phyloP scores from a whole-genome alignment of 1,140 invertebrate species.

The Geopemphigus sp. region DNA sequence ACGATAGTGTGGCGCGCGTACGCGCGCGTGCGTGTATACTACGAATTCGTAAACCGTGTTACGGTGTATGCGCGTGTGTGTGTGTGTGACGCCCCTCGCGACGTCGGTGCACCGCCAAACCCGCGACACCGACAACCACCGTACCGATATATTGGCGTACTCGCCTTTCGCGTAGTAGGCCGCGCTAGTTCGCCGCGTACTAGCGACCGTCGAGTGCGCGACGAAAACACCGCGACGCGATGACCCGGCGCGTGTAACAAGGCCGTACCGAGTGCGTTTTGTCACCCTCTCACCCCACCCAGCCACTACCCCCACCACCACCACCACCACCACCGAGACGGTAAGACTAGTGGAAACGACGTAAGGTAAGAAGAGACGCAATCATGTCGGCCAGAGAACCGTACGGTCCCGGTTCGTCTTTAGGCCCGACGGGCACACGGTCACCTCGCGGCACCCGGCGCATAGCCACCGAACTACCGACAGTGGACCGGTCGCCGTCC shows the following conservation, averaged over 20 bases:
- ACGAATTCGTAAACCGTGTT: too few species aligned
- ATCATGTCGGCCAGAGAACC: constrained; percentile 61
- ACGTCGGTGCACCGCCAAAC: too few species aligned
- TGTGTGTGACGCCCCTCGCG: constrained; percentile 1
- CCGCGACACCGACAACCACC: too few species aligned
- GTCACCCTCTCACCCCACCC: background rate
- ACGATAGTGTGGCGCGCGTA: too few species aligned
- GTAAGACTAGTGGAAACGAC: too few species aligned
- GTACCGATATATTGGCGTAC: too few species aligned
- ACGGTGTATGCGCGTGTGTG: background rate
- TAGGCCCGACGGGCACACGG: constrained; percentile 59
- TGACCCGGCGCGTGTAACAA: background rate
- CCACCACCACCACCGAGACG: too few species aligned
- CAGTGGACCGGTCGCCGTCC: constrained; percentile 80
- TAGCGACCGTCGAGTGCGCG: background rate
- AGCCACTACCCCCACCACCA: background rate
- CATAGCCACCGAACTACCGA: constrained; percentile 67
- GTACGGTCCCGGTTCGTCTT: constrained; percentile 63
- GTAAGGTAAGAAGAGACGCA: too few species aligned
- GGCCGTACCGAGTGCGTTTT: background rate
- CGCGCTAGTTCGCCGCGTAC: background rate
- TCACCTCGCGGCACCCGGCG: constrained; percentile 65
- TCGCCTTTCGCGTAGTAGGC: background rate
- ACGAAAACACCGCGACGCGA: too few species aligned
- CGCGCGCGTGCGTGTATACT: constrained; percentile 12